Evolutionary conservation across 2,797 vertebrate species (phyloP).

Genomic region (Knipowitschia caucasica): DNA sequence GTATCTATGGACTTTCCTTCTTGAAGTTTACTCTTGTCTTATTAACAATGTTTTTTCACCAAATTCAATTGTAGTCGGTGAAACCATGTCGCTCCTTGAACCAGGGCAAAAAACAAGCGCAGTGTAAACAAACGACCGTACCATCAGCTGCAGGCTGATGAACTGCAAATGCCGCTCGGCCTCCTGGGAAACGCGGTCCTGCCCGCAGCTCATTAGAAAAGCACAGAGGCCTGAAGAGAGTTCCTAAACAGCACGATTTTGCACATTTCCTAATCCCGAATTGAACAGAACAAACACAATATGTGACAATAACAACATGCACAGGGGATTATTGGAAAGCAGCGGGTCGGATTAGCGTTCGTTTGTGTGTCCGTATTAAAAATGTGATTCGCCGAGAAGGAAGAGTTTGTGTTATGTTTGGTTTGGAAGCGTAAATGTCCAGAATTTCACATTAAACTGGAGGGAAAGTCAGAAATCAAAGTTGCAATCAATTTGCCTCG

Average conservation of each 20-base stretch:
- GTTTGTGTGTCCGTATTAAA: constrained; percentile 19
- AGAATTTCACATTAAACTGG: no score
- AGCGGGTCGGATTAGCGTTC: constrained; percentile 24
- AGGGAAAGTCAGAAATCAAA: no score
- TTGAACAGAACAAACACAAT: constrained; percentile 37
- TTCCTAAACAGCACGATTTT: constrained; percentile 44
- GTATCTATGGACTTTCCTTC: no score
- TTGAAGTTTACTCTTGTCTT: constrained; percentile 20
- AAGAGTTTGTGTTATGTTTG: constrained; percentile 14
- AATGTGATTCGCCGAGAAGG: constrained; percentile 3
- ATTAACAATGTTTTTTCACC: constrained; percentile 25
- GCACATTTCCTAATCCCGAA: constrained; percentile 47
- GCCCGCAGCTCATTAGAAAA: constrained; percentile 21
- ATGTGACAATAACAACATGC: constrained; percentile 25
- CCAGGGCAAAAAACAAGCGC: constrained; percentile 37
- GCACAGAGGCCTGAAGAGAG: constrained; percentile 26
- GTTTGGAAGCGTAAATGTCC: background rate
- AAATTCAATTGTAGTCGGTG: constrained; percentile 10
- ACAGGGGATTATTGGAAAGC: constrained; percentile 35
- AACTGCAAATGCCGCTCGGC: constrained; percentile 26
- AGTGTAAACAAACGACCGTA: constrained; percentile 36
- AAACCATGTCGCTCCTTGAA: constrained; percentile 34
- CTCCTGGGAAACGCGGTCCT: constrained; percentile 27
- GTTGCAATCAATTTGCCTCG: no score
- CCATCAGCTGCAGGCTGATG: constrained; percentile 29